phyloP scores from a whole-genome alignment of 2,797 vertebrate genomes.

The Onychomys torridus region DNA sequence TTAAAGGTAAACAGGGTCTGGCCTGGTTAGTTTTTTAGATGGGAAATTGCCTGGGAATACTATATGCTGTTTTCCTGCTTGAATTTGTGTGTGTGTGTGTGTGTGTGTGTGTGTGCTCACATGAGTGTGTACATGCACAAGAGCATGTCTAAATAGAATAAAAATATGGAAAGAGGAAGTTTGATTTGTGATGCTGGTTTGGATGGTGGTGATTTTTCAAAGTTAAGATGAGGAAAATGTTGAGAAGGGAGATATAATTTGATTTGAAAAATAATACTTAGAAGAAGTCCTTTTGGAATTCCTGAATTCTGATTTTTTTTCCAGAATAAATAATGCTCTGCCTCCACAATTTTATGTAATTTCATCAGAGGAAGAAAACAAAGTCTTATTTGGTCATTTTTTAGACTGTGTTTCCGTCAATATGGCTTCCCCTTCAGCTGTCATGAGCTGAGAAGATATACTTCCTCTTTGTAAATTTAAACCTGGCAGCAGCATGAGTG shows the following conservation, averaged over 20 bases:
- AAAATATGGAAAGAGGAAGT: not conserved
- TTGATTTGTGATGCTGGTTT: not conserved
- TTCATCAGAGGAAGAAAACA: constrained; percentile 29
- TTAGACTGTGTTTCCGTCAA: constrained; percentile 43
- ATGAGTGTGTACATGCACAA: too few species aligned
- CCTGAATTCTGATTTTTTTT: constrained; percentile 5
- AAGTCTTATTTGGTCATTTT: constrained; percentile 42
- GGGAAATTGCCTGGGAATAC: too few species aligned
- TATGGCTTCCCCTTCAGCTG: constrained; percentile 64
- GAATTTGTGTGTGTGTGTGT: not conserved
- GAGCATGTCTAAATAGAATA: not conserved
- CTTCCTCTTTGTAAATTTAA: constrained; percentile 79
- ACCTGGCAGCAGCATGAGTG: constrained; percentile 57
- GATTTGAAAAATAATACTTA: not conserved
- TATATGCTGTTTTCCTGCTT: not conserved
- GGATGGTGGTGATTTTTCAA: not conserved
- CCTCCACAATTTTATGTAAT: constrained; percentile 25
- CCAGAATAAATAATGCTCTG: not conserved
- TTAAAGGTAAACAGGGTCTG: not conserved
- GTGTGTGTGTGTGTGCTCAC: not conserved
- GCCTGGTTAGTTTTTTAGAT: not conserved
- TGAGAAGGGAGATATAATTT: not conserved
- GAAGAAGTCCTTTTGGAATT: not conserved
- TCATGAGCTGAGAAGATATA: constrained; percentile 72
- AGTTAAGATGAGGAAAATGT: not conserved